A percentile compares a stretch with the other conserved stretches of the same genome.
phyloP scores from a whole-genome alignment of 2,113 vertebrate genomes.

The Oophaga pumilio region DNA sequence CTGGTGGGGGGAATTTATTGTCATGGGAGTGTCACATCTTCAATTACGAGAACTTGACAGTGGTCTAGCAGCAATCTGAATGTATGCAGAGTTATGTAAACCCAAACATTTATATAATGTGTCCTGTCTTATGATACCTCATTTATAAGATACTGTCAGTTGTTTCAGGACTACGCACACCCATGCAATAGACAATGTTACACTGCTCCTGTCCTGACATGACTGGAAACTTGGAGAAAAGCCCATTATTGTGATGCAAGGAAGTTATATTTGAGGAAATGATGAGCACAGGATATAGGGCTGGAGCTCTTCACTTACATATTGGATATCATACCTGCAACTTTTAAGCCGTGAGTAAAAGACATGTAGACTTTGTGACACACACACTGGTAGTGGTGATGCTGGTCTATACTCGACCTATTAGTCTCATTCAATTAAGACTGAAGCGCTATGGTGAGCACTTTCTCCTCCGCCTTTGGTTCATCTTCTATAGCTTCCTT shows the following conservation, averaged over 20 bases:
- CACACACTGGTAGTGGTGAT: background rate
- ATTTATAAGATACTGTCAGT: background rate
- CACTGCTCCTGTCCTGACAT: constrained; percentile 21
- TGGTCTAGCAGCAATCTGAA: background rate
- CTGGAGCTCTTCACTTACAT: constrained; percentile 9
- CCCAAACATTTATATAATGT: background rate
- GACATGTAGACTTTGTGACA: too few relatives aligned
- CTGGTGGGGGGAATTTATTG: background rate
- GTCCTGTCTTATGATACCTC: background rate
- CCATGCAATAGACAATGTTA: background rate
- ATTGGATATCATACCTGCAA: constrained; percentile 34
- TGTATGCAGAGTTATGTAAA: background rate
- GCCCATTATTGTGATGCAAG: constrained; percentile 64
- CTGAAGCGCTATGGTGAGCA: too few relatives aligned
- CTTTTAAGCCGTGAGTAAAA: constrained; percentile 13
- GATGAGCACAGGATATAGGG: constrained; percentile 44
- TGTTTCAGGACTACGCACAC: background rate
- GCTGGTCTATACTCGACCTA: background rate
- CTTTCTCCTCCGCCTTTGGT: background rate
- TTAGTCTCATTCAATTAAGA: background rate
- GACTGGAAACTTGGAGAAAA: constrained; percentile 61
- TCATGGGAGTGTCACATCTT: constrained; percentile 5
- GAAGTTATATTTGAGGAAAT: constrained; percentile 60
- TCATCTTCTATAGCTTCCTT: background rate
- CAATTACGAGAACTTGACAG: background rate